A percentile compares a stretch with the other conserved stretches of the same genome.
phyloP scores from a whole-genome alignment of 2,113 vertebrate species.

The Stegastes partitus region DNA sequence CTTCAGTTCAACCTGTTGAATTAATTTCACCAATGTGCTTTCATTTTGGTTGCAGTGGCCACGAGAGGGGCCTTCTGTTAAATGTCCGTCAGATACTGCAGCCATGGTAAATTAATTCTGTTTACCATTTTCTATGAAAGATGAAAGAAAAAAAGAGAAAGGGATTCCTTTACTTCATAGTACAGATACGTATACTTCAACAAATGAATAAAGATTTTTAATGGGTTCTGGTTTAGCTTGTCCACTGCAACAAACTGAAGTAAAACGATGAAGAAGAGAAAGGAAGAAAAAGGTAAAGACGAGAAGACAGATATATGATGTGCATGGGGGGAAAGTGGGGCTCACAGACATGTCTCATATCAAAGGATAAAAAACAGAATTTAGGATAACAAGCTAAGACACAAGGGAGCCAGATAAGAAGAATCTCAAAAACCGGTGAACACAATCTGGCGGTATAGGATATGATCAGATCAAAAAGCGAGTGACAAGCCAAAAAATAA shows the following conservation, averaged over 20 bases:
- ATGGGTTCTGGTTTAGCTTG: too few relatives aligned
- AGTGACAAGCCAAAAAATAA: neutral
- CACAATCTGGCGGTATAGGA: neutral
- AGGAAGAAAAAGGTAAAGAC: too few relatives aligned
- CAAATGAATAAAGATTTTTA: too few relatives aligned
- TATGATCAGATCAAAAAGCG: slow-evolving; percentile 24
- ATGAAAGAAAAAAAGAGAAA: too few relatives aligned
- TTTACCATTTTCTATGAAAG: neutral
- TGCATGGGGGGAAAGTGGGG: neutral
- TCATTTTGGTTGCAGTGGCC: neutral
- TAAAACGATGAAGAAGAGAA: too few relatives aligned
- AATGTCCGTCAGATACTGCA: neutral
- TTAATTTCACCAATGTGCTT: neutral
- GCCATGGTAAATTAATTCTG: neutral
- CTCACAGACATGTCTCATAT: neutral
- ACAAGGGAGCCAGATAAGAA: neutral
- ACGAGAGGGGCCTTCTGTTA: neutral
- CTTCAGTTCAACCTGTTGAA: slow-evolving; percentile 35
- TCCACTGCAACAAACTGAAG: too few relatives aligned
- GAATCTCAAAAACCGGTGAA: neutral
- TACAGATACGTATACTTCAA: too few relatives aligned
- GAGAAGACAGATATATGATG: too few relatives aligned
- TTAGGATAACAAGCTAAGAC: too few relatives aligned
- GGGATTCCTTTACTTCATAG: too few relatives aligned
- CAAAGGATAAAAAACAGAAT: too few relatives aligned